These are phyloP conservation scores for Ctenopoma multispine DNA, from an alignment of 2,797 vertebrate species.

Conservation along the genomic window DNA sequence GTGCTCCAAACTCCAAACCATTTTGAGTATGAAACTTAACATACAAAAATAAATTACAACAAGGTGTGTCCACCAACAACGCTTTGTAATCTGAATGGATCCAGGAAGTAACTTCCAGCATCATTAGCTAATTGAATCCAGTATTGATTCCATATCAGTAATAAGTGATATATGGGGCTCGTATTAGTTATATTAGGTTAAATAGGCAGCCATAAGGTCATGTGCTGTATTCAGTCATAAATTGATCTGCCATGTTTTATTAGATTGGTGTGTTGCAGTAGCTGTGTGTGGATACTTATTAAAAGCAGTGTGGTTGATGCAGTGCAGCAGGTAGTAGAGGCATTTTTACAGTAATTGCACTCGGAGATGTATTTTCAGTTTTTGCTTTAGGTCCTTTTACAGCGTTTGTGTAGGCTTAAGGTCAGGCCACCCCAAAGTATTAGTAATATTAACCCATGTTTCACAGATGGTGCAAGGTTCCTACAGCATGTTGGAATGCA, in stretches of 20 bases:
- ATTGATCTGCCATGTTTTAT: slow-evolving; percentile 80
- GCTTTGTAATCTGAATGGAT: slow-evolving; percentile 69
- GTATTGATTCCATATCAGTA: slow-evolving; percentile 83
- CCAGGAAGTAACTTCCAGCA: slow-evolving; percentile 74
- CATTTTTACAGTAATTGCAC: slow-evolving; percentile 22
- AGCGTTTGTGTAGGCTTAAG: no score
- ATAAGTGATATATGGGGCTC: slow-evolving; percentile 82
- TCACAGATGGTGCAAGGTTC: no score
- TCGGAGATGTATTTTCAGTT: not conserved
- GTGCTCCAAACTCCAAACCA: not conserved
- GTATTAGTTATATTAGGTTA: slow-evolving; percentile 85
- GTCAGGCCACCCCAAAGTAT: no score
- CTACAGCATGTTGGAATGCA: no score
- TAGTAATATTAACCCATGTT: no score
- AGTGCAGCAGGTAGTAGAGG: slow-evolving; percentile 23
- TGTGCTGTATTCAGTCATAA: slow-evolving; percentile 75
- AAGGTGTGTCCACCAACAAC: slow-evolving; percentile 47
- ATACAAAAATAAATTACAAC: not conserved
- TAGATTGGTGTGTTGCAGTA: slow-evolving; percentile 68
- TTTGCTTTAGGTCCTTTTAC: not conserved
- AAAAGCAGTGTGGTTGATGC: slow-evolving; percentile 51
- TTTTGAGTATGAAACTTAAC: not conserved
- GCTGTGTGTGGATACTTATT: slow-evolving; percentile 52
- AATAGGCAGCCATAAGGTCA: slow-evolving; percentile 78
- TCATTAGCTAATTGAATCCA: slow-evolving; percentile 84